These are phyloP conservation scores for Adelognathus sp. DNA, from an alignment of 2,888 invertebrate species.

Conservation along the genomic window DNA sequence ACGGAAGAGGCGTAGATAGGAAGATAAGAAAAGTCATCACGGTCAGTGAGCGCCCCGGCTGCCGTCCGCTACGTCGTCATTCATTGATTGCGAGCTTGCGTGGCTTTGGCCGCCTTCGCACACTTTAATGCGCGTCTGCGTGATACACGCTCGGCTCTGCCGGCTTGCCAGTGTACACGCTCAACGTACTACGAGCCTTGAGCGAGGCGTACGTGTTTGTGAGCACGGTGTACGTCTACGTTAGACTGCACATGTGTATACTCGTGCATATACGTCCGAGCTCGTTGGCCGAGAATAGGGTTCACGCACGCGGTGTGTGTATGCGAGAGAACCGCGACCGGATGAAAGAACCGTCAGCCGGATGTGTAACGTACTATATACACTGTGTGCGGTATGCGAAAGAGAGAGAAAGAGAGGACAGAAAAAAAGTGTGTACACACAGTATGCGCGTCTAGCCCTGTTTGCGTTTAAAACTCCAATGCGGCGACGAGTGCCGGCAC, in stretches of 20 bases:
- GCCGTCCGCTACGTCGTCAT: constrained; percentile 50
- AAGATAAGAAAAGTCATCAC: constrained; percentile 71
- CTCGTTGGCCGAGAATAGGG: constrained; percentile 47
- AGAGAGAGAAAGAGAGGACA: background rate
- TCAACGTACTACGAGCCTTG: too few species aligned
- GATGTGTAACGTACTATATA: constrained; percentile 54
- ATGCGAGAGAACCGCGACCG: constrained; percentile 39
- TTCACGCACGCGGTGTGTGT: constrained; percentile 10
- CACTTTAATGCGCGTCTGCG: too few species aligned
- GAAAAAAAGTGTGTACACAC: constrained; percentile 37
- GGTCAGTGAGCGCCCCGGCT: constrained; percentile 71
- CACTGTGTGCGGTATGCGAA: background rate
- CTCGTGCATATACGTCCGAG: constrained; percentile 16
- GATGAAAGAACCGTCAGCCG: constrained; percentile 59
- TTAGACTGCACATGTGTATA: constrained; percentile 40
- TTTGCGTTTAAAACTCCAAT: constrained; percentile 21
- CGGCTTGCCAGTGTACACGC: constrained; percentile 31
- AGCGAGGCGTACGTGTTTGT: background rate
- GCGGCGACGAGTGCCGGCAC: constrained; percentile 13
- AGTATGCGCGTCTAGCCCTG: background rate
- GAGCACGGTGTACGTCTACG: background rate
- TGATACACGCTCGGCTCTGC: background rate
- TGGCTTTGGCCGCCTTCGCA: constrained; percentile 29
- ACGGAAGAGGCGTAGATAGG: constrained; percentile 47
- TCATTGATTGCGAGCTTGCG: constrained; percentile 64